Conservation (phyloP, 2,888 invertebrate genomes). For the Thalpophila matura region DNA sequence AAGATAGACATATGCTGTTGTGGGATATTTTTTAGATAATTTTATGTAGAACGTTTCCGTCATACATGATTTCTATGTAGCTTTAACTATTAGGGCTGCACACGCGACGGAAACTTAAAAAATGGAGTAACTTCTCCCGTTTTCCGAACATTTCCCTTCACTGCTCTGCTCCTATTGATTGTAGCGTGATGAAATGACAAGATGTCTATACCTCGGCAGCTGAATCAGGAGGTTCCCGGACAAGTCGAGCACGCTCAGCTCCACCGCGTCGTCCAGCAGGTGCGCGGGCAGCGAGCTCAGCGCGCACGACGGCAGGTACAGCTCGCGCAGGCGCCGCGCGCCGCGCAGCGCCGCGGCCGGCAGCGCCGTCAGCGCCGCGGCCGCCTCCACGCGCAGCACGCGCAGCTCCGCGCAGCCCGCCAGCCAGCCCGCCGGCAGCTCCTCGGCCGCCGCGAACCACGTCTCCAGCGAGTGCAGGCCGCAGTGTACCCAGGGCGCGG, state of each 20-base stretch:
- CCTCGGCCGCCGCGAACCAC: not conserved
- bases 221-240: constrained; percentile 57
- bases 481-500: constrained; percentile 49
- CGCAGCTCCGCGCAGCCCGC: constrained; percentile 1
- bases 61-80: no score
- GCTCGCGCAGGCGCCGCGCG: constrained; percentile 9
- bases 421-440: constrained; percentile 35
- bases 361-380: not conserved
- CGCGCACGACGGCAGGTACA: constrained; percentile 25
- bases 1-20: no score
- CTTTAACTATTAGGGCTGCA: no score
- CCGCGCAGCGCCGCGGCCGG: not conserved
- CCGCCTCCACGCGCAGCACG: constrained; percentile 1
- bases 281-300: constrained; percentile 56
- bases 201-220: constrained; percentile 60
- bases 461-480: constrained; percentile 23
- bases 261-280: constrained; percentile 56
- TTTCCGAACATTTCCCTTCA: no score
- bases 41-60: no score
- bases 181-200: no score
- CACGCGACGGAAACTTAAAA: no score
- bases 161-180: no score
- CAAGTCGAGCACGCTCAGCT: constrained; percentile 57
- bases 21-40: no score
- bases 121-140: no score